phyloP scores from a whole-genome alignment of 2,888 invertebrate genomes.

The Heteropelma amictum region DNA sequence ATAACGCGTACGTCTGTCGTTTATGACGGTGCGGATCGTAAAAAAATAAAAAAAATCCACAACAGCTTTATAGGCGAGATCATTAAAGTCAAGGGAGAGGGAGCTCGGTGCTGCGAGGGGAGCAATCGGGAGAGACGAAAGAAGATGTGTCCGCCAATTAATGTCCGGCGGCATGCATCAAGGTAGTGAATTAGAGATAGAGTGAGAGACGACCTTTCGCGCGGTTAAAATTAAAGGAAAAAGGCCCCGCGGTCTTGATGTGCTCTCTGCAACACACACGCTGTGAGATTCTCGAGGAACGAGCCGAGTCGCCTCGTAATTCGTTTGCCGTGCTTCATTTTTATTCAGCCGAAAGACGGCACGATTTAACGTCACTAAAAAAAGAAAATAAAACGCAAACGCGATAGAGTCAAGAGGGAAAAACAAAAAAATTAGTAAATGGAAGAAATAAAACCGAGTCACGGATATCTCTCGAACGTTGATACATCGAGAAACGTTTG shows the following conservation, averaged over 20 bases:
- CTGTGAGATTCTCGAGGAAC: slow-evolving; percentile 31
- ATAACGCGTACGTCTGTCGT: slow-evolving; percentile 49
- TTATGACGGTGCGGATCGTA: slow-evolving; percentile 64
- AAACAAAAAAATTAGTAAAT: slow-evolving; percentile 5
- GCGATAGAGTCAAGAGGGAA: not conserved
- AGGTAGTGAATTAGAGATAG: slow-evolving; percentile 9
- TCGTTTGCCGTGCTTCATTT: slow-evolving; percentile 37
- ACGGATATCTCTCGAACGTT: not conserved
- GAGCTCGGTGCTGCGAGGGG: slow-evolving; percentile 6
- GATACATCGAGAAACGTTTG: slow-evolving; percentile 10
- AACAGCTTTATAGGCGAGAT: slow-evolving; percentile 74
- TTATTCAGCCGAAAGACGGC: slow-evolving; percentile 18
- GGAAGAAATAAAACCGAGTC: not conserved
- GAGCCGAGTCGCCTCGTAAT: slow-evolving; percentile 34
- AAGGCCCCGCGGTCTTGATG: slow-evolving; percentile 7
- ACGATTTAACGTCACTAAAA: slow-evolving; percentile 31
- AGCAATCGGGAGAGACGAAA: slow-evolving; percentile 50
- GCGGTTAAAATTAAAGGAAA: slow-evolving; percentile 49
- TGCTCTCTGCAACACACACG: slow-evolving; percentile 12
- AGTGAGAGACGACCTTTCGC: slow-evolving; percentile 34
- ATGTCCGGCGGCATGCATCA: slow-evolving; percentile 61
- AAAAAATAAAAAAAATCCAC: slow-evolving; percentile 73
- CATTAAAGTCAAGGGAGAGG: slow-evolving; percentile 70
- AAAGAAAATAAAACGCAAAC: not conserved
- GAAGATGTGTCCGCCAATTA: slow-evolving; percentile 72